Evolutionary conservation across 2,113 vertebrate genomes (phyloP), one percentile per base, ranked within the genome.

Genomic region (Coptodon rendalli): DNA sequence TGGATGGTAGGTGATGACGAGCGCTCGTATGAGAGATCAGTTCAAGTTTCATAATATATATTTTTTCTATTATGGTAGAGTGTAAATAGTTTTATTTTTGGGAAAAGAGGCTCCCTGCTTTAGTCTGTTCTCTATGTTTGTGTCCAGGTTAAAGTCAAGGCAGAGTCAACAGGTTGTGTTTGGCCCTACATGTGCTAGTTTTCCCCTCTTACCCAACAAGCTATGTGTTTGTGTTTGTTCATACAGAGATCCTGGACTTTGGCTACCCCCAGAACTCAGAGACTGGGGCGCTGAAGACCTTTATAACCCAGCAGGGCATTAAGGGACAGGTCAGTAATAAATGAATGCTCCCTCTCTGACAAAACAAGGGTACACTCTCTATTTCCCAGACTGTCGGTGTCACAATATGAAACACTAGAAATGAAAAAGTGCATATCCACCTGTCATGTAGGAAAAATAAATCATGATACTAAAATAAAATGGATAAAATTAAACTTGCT

Each of bases 261-360:
- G 99, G 99, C 34, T 99, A 99, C 92, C 99, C 99, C 90, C 99
- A 99, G 96, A 99, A 99, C 95, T 99, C 99, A 40, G 99, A 99
- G 96, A 99, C 98, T 1, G 99, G 98, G 11, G 98, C 99, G 1
- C 96, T 99, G 96, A 99, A 99, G 97, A 99, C 99, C 82, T 99
- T 99, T 96, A 99, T 99, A 96, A 99, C 99, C 87, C 99, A 99
- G 84, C 99, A 99, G 96, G 98, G 99, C 93, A 99, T 99, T 93
- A 99, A 99, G 95, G 99, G 98, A 96, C 98, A 99, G 98, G 99
- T 99, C 68, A 71, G 94, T 59, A 17, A 19, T 14, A 40, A 40
- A 3, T 73, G 16, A 14, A 13, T 50, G 16, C 36, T 54, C 63
- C 48, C n/a, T 38, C 2, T 54, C 24, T 61, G 22, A 48, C n/a